Evolutionary conservation across 2,888 invertebrate species (phyloP).

Genomic region (Choreutis nemorana): DNA sequence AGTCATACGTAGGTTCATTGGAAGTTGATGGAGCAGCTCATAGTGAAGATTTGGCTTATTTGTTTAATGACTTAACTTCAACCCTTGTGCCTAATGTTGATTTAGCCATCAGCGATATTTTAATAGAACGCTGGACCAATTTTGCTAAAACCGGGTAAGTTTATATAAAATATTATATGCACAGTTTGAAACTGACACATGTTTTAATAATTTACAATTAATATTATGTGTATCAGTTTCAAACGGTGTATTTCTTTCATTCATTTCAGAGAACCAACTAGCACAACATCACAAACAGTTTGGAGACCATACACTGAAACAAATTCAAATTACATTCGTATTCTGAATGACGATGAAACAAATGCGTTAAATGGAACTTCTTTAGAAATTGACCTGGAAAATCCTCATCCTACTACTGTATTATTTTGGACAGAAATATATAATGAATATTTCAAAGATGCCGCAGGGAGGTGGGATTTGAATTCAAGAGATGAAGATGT

Average conservation of each 20-base stretch:
- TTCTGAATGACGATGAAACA: constrained; percentile 21
- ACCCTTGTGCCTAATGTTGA: constrained; percentile 19
- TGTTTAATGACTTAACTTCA: constrained; percentile 24
- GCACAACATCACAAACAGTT: constrained; percentile 21
- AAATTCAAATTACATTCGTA: constrained; percentile 27
- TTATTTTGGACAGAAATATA: constrained; percentile 43
- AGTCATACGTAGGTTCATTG: constrained; percentile 29
- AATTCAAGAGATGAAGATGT: constrained; percentile 20
- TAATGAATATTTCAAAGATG: constrained; percentile 32
- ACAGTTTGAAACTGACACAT: too few relatives aligned
- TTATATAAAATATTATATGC: constrained; percentile 1
- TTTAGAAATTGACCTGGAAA: constrained; percentile 22
- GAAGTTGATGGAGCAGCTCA: constrained; percentile 32
- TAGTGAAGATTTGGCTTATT: constrained; percentile 44
- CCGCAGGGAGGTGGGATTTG: constrained; percentile 30
- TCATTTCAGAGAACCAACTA: constrained; percentile 33
- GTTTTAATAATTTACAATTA: constrained; percentile 1
- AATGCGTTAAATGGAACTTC: constrained; percentile 12
- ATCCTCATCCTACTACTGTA: constrained; percentile 28
- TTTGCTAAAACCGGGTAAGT: constrained; percentile 47
- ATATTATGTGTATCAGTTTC: constrained; percentile 3
- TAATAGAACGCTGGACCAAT: constrained; percentile 49
- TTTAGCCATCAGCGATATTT: constrained; percentile 26
- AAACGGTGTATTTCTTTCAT: constrained; percentile 5
- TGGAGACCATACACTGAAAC: constrained; percentile 34